A percentile compares a stretch with the other conserved stretches of the same genome.
Conservation (phyloP, 2,888 invertebrate species). For the Pammene fasciana region DNA sequence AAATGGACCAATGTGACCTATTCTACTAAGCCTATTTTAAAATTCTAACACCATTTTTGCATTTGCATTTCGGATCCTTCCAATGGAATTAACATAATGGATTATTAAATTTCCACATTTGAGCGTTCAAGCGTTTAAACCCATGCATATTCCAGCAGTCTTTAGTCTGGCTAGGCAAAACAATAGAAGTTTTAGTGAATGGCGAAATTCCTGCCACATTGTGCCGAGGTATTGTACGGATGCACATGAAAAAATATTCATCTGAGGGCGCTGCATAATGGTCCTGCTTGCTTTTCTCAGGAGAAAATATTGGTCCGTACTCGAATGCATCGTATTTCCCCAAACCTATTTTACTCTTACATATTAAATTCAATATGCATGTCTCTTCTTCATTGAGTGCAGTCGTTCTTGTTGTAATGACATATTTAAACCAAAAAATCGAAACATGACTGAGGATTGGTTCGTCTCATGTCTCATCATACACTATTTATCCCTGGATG, state of each 20-base stretch:
- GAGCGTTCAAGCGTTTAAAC: constrained; percentile 22
- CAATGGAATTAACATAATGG: constrained; percentile 17
- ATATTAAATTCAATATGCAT: background rate
- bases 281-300: constrained; percentile 45
- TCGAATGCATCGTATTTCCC: constrained; percentile 36
- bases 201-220: constrained; percentile 45
- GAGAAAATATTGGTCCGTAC: constrained; percentile 43
- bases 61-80: constrained; percentile 14
- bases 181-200: constrained; percentile 46
- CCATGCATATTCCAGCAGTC: constrained; percentile 38
- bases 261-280: constrained; percentile 42
- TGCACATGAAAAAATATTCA: constrained; percentile 46
- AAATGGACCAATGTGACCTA: background rate
- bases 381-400: too few species aligned
- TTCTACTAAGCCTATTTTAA: constrained; percentile 19
- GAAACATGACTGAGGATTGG: too few species aligned
- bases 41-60: constrained; percentile 17
- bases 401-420: too few species aligned
- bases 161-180: constrained; percentile 43
- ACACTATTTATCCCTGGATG: too few species aligned
- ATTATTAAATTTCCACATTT: constrained; percentile 31
- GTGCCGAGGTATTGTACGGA: constrained; percentile 41
- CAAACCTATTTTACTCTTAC: constrained; percentile 3
- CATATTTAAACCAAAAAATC: too few species aligned
- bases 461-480: too few species aligned